Percentiles rank a stretch among this genome's conserved stretches.
phyloP scores from a whole-genome alignment of 1,140 invertebrate genomes.

The fruit fly (Drosophila melanogaster) region DNA sequence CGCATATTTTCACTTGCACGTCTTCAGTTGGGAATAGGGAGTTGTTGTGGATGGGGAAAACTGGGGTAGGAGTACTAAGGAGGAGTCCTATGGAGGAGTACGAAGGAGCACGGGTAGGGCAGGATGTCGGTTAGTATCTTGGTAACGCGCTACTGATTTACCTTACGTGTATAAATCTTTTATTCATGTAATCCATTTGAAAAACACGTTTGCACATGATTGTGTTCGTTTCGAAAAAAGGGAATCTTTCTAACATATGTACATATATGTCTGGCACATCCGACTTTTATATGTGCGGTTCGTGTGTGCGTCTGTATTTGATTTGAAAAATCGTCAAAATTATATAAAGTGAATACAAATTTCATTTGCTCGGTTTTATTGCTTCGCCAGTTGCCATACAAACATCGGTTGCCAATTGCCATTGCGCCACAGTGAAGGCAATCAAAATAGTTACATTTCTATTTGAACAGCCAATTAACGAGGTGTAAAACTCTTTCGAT shows the following conservation, averaged over 20 bases:
- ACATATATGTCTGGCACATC: not conserved
- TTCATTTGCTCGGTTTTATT: slow-evolving; percentile 79
- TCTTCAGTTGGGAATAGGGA: slow-evolving; percentile 39
- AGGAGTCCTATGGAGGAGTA: not conserved
- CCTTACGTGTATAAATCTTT: slow-evolving; percentile 82
- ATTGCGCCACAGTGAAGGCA: slow-evolving; percentile 13
- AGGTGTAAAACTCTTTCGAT: not conserved
- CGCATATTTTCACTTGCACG: slow-evolving; percentile 76
- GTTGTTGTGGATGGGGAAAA: not conserved
- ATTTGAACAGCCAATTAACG: slow-evolving; percentile 6
- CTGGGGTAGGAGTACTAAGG: not conserved
- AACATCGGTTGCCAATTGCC: slow-evolving; percentile 58
- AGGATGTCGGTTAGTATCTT: slow-evolving; percentile 55
- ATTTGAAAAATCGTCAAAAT: slow-evolving; percentile 82
- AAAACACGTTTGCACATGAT: slow-evolving; percentile 82
- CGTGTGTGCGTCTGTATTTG: slow-evolving; percentile 38
- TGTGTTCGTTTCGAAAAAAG: slow-evolving; percentile 72
- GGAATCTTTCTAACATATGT: slow-evolving; percentile 51
- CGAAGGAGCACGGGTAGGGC: slow-evolving; percentile 15
- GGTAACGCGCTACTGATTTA: slow-evolving; percentile 82
- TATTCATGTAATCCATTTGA: slow-evolving; percentile 83
- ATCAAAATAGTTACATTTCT: slow-evolving; percentile 32
- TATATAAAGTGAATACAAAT: slow-evolving; percentile 83
- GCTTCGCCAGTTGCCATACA: slow-evolving; percentile 53
- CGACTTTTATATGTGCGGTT: slow-evolving; percentile 3